Percentiles rank a stretch among this genome's conserved stretches.
These are phyloP conservation scores for Chrysolina oricalcia DNA, from an alignment of 2,888 invertebrate species.

Conservation along the genomic window DNA sequence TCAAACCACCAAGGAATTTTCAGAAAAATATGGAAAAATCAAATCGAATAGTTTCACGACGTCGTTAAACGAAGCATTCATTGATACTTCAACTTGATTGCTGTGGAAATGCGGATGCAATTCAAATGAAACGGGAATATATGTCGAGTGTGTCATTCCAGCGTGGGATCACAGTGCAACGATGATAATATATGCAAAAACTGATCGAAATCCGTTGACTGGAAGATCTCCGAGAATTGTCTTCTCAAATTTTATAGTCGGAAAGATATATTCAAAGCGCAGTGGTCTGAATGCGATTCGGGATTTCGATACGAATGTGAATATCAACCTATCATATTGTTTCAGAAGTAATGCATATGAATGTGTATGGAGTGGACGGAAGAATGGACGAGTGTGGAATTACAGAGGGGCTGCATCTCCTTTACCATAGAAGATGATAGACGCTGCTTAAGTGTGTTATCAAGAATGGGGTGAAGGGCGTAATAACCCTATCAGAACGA, in stretches of 20 bases:
- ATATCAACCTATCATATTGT: not conserved
- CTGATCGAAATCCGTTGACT: not conserved
- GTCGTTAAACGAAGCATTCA: not conserved
- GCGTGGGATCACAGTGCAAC: not conserved
- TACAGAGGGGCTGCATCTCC: no score
- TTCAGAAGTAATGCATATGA: no score
- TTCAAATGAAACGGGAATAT: not conserved
- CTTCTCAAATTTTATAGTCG: slow-evolving; percentile 5
- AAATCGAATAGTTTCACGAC: not conserved
- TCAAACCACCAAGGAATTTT: not conserved
- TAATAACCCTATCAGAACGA: no score
- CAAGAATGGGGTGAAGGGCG: no score
- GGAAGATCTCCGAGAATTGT: not conserved
- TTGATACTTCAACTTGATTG: not conserved
- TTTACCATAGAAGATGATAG: no score
- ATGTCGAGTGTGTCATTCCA: not conserved
- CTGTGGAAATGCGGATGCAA: not conserved
- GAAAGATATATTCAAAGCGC: not conserved
- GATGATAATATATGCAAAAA: not conserved
- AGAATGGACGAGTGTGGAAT: no score
- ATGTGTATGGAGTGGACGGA: no score
- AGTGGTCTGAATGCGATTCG: not conserved
- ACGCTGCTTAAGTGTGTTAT: no score
- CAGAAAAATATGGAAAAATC: not conserved
- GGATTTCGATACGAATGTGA: not conserved